Evolutionary conservation across 1,140 invertebrate genomes (phyloP).

Genomic region (Philopotamus ludificatus): DNA sequence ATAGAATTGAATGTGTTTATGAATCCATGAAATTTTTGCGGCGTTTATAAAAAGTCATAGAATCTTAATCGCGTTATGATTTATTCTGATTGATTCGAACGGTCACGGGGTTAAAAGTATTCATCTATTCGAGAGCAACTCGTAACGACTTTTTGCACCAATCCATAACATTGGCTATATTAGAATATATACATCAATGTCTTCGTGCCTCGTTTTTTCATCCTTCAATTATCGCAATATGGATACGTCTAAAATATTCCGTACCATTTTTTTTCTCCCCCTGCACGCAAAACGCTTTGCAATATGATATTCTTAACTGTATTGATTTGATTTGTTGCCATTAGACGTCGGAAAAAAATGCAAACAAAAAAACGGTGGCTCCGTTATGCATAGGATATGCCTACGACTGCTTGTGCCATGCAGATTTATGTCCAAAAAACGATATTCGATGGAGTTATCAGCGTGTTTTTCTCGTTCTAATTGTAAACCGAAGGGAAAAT

Average conservation of each 20-base stretch:
- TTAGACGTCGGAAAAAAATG: no score
- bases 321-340: neutral
- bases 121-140: constrained; percentile 4
- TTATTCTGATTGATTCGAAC: constrained; percentile 24
- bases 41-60: neutral
- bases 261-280: neutral
- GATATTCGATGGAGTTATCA: constrained; percentile 15
- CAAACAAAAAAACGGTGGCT: no score
- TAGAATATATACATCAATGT: neutral
- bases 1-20: no score
- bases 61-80: constrained; percentile 22
- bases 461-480: constrained; percentile 18
- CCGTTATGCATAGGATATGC: no score
- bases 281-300: neutral
- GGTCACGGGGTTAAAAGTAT: constrained; percentile 21
- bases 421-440: no score
- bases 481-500: constrained; percentile 21
- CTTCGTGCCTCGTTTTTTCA: neutral
- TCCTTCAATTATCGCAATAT: neutral
- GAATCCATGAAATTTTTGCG: no score
- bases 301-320: neutral
- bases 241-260: neutral
- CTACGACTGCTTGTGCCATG: no score
- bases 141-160: constrained; percentile 2
- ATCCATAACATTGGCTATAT: neutral